A percentile compares a stretch with the other conserved stretches of the same genome.
These are phyloP conservation scores for Arenaria interpres DNA, from an alignment of 2,113 vertebrate species.

Conservation along the genomic window DNA sequence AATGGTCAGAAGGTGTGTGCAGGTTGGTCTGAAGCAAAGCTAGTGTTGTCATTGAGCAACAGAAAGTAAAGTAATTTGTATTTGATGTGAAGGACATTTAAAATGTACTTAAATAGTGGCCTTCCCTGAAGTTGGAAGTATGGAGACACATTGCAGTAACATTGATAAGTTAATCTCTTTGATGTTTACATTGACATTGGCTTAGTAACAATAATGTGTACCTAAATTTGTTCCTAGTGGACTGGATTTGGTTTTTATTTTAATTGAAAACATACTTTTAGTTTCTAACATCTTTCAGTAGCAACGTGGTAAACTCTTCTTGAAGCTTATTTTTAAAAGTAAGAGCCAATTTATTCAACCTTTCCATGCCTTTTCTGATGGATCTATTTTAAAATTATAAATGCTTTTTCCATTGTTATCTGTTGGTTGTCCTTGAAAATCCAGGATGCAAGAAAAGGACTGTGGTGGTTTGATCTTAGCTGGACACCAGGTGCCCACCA, in stretches of 20 bases:
- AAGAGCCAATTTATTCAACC: background rate
- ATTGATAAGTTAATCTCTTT: background rate
- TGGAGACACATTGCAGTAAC: background rate
- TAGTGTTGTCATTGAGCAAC: background rate
- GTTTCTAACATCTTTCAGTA: background rate
- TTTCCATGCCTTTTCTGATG: background rate
- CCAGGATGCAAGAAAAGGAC: background rate
- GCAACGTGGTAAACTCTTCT: background rate
- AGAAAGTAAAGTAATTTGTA: background rate
- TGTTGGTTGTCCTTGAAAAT: background rate
- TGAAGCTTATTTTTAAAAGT: background rate
- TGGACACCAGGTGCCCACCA: background rate
- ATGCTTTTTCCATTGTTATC: background rate
- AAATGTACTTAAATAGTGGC: background rate
- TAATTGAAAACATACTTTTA: background rate
- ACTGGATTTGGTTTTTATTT: background rate
- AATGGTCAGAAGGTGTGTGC: background rate
- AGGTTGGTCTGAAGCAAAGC: background rate
- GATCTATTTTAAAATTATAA: background rate
- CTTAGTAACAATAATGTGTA: background rate
- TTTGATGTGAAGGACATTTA: background rate
- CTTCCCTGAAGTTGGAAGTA: background rate
- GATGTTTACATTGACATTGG: background rate
- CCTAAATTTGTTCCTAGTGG: background rate
- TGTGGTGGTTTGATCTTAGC: background rate